Base-by-base conservation (phyloP, 2,888 invertebrate genomes). In the Watsonalla binaria region DNA sequence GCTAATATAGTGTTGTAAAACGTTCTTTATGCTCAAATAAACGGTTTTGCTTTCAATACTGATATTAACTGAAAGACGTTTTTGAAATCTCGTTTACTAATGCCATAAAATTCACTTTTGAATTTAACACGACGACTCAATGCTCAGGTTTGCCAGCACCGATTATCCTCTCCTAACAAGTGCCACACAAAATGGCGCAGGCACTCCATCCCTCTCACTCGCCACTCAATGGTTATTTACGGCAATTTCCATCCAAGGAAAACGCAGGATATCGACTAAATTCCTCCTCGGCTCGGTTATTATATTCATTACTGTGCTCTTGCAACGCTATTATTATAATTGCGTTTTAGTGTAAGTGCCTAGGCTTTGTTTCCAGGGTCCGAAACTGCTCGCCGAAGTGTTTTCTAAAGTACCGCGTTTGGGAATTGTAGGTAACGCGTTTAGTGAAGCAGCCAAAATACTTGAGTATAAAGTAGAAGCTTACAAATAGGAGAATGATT, bases 191-290 rank as follows among this genome's bases (percentile, higher is more conserved):
- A 77, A 78, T 72, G 77, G 73, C 75, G 65, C 65, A 58, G 15
- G 58, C 53, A 56, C 62, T 63, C 56, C 53, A 47, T 53, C 63
- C 63, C 65, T 58, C 62, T 55, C 66, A 65, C 65, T 66, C 65
- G 62, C 71, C 71, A 75, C 72, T 79, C 74, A 75, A 73, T 71
- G 74, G 76, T 67, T 73, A 73, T 77, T 78, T 78, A 76, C 74
- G 58, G 69, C 73, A 74, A 76, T 80, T 80, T 77, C 64, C 68
- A 63, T 68, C 69, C 63, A 63, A 53, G 54, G 58, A 63, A 69
- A 73, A 68, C 58, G 60, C 46, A 51, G 45, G 49, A 49, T 39
- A 45, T 48, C 37, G 48, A 48, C 48, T 48, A 48, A 48, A 37
- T 48, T 48, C 37, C 48, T 48, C 37, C 14, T 37, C 13, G 14